Evolutionary conservation across 1,140 invertebrate species (phyloP).

Genomic region (Ylistrum balloti): DNA sequence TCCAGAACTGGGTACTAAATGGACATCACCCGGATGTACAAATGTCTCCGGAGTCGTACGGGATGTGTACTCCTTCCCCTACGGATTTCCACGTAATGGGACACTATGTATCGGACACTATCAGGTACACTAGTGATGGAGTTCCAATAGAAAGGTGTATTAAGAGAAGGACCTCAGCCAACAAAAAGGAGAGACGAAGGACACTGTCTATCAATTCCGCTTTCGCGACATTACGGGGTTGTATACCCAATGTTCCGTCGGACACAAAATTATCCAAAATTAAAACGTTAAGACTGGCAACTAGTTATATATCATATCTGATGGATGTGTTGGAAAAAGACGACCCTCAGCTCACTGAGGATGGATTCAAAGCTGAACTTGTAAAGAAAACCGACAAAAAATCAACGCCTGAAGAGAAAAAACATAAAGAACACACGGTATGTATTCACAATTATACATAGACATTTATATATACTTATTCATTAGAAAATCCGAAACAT

Average conservation of each 20-base stretch:
- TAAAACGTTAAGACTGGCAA: constrained; percentile 84
- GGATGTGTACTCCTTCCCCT: constrained; percentile 68
- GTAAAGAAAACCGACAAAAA: constrained; percentile 67
- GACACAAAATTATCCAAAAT: constrained; percentile 93
- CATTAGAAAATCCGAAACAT: no score
- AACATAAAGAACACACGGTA: constrained; percentile 42
- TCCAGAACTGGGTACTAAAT: constrained; percentile 71
- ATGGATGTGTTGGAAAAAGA: constrained; percentile 84
- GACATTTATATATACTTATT: no score
- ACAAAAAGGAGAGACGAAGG: constrained; percentile 94
- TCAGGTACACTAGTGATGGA: constrained; percentile 55
- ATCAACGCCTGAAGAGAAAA: constrained; percentile 46
- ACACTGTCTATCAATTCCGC: constrained; percentile 98
- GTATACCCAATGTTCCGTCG: constrained; percentile 97
- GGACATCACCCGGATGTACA: constrained; percentile 67
- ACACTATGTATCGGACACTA: constrained; percentile 58
- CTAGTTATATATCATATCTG: constrained; percentile 84
- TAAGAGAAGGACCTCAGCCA: constrained; percentile 84
- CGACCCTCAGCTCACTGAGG: constrained; percentile 81
- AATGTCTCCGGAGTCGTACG: constrained; percentile 73
- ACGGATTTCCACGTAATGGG: constrained; percentile 43
- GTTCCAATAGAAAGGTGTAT: constrained; percentile 67
- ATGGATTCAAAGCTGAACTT: constrained; percentile 84
- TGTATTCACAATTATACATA: not conserved
- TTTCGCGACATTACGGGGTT: constrained; percentile 94